Percentiles rank a stretch among this genome's conserved stretches.
Conservation (phyloP, 2,888 invertebrate genomes). For the Lasioglossum calceatum region DNA sequence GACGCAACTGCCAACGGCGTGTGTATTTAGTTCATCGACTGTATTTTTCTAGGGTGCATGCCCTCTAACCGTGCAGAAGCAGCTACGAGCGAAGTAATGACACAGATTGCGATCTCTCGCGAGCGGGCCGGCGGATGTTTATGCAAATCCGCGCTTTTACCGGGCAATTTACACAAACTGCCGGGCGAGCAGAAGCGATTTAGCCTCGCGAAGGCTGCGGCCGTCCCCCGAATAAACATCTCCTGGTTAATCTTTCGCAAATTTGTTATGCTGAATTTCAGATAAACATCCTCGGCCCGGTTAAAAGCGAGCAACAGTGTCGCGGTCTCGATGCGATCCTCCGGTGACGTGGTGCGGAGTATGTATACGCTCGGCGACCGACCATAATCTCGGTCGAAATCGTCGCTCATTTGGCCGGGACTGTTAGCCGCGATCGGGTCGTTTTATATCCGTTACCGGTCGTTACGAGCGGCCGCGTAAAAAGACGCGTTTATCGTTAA, state of each 20-base stretch:
- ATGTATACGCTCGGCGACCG: background rate
- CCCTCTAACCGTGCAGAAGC: constrained; percentile 5
- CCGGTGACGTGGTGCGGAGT: background rate
- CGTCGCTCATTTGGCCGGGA: constrained; percentile 28
- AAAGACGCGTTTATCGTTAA: constrained; percentile 50
- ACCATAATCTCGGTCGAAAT: constrained; percentile 26
- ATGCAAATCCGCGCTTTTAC: constrained; percentile 8
- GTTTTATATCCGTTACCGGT: constrained; percentile 13
- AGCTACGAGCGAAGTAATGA: constrained; percentile 6
- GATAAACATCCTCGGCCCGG: constrained; percentile 1
- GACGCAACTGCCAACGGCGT: background rate
- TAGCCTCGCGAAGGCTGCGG: background rate
- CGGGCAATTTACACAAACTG: constrained; percentile 8
- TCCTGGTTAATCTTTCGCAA: background rate
- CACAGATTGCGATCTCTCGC: constrained; percentile 11
- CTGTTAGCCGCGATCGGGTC: constrained; percentile 15
- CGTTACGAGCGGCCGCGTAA: constrained; percentile 45
- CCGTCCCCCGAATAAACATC: background rate
- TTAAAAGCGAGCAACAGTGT: background rate
- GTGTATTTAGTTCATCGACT: background rate
- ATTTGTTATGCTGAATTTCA: background rate
- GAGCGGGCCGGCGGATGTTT: background rate
- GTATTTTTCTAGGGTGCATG: background rate
- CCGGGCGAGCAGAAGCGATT: background rate
- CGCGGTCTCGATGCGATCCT: background rate